A percentile compares a stretch with the other conserved stretches of the same genome.
phyloP scores from a whole-genome alignment of 2,888 invertebrate species.

The Tenthredo notha region DNA sequence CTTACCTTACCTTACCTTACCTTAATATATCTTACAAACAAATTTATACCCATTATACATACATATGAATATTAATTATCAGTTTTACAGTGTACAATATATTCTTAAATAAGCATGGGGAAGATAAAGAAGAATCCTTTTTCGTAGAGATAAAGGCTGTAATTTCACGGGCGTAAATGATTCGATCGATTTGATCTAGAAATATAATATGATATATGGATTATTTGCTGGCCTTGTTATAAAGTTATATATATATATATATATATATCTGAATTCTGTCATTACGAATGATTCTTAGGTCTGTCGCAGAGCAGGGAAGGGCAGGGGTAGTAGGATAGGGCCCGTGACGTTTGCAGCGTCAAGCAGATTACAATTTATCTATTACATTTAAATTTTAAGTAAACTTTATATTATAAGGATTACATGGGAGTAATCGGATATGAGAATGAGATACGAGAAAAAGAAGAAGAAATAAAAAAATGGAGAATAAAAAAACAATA shows the following conservation, averaged over 20 bases:
- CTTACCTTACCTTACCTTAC: background rate
- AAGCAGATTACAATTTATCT: slow-evolving; percentile 15
- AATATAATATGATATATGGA: background rate
- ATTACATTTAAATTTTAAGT: slow-evolving; percentile 25
- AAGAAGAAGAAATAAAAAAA: background rate
- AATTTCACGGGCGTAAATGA: background rate
- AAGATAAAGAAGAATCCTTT: background rate
- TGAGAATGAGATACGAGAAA: background rate
- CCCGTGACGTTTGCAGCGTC: background rate
- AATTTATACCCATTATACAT: background rate
- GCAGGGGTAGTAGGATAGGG: background rate
- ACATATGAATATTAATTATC: slow-evolving; percentile 17
- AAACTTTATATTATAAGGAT: background rate
- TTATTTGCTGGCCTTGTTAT: background rate
- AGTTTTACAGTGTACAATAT: slow-evolving; percentile 24
- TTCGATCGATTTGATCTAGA: slow-evolving; percentile 11
- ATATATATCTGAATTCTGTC: background rate
- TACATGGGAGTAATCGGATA: background rate
- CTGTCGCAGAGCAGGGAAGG: background rate
- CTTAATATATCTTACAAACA: background rate
- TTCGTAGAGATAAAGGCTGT: background rate
- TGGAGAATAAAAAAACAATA: background rate
- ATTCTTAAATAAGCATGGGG: background rate
- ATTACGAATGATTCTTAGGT: background rate
- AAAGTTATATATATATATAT: background rate